phyloP scores from a whole-genome alignment of 2,113 vertebrate genomes.

The Theristicus caerulescens region DNA sequence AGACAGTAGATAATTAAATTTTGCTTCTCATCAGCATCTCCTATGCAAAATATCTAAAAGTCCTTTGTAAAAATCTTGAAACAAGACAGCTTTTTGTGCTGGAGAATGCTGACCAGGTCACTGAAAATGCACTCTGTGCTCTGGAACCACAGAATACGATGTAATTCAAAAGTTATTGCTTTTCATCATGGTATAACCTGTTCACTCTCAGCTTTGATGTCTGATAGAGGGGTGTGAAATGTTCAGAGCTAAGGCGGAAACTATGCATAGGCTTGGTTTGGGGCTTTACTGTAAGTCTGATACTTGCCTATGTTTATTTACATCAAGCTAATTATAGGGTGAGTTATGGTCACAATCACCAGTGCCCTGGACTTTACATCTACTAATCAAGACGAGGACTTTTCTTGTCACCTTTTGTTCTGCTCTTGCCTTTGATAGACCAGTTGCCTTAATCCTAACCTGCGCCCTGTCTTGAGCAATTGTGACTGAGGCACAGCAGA shows the following conservation, averaged over 20 bases:
- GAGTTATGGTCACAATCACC: background rate
- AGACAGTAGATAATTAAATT: background rate
- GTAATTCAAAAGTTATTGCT: background rate
- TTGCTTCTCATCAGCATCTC: background rate
- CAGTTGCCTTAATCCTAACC: background rate
- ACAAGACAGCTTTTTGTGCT: background rate
- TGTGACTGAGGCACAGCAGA: background rate
- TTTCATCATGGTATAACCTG: background rate
- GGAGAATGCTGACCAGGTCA: background rate
- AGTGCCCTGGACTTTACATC: background rate
- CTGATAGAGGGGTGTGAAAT: background rate
- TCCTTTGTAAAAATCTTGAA: background rate
- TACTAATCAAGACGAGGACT: background rate
- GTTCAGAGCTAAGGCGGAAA: background rate
- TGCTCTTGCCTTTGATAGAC: background rate
- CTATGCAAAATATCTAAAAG: background rate
- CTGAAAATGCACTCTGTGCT: background rate
- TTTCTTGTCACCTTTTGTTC: background rate
- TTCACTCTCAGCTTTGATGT: background rate
- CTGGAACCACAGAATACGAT: background rate
- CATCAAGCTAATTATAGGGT: background rate
- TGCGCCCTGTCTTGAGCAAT: accelerated
- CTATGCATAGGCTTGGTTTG: background rate
- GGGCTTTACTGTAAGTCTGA: background rate
- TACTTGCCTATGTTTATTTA: background rate